Conservation (phyloP, 2,797 vertebrate genomes). For the Hippoglossus hippoglossus region DNA sequence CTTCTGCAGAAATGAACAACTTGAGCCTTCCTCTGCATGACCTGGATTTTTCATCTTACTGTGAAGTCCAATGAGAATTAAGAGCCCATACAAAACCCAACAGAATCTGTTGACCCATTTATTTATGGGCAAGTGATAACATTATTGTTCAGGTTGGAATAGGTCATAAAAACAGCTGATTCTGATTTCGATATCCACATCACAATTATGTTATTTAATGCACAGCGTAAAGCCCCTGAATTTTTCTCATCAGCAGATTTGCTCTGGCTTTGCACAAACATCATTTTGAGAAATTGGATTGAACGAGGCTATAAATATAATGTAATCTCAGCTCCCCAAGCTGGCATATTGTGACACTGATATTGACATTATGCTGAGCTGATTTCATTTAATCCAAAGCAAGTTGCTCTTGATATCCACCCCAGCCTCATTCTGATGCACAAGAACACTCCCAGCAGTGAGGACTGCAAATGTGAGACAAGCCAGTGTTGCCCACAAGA, state of each 20-base stretch:
- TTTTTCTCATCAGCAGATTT: conserved; percentile 30
- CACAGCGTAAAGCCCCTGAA: background rate
- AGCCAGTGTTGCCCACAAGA: conserved; percentile 27
- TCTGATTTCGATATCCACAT: background rate
- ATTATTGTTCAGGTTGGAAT: conserved; percentile 21
- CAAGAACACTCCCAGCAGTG: conserved; percentile 14
- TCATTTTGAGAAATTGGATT: conserved; percentile 33
- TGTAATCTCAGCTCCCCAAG: conserved; percentile 33
- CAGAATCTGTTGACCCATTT: conserved; percentile 43
- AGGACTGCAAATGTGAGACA: conserved; percentile 35
- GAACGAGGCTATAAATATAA: conserved; percentile 43
- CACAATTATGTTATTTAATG: conserved; percentile 5
- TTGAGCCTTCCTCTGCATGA: conserved; percentile 31
- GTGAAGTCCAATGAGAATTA: conserved; percentile 18
- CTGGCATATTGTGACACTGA: conserved; percentile 46
- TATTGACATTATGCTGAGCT: conserved; percentile 48
- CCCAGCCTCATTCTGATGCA: conserved; percentile 21
- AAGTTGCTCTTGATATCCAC: conserved; percentile 16
- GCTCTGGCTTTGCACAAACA: conserved; percentile 11
- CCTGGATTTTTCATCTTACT: conserved; percentile 39
- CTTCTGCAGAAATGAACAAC: conserved; percentile 22
- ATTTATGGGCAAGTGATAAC: background rate
- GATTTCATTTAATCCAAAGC: conserved; percentile 48
- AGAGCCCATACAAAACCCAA: background rate
- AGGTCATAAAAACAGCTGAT: background rate